These are phyloP conservation scores for Dolichopus griseipennis DNA, from an alignment of 2,888 invertebrate genomes.

Conservation along the genomic window DNA sequence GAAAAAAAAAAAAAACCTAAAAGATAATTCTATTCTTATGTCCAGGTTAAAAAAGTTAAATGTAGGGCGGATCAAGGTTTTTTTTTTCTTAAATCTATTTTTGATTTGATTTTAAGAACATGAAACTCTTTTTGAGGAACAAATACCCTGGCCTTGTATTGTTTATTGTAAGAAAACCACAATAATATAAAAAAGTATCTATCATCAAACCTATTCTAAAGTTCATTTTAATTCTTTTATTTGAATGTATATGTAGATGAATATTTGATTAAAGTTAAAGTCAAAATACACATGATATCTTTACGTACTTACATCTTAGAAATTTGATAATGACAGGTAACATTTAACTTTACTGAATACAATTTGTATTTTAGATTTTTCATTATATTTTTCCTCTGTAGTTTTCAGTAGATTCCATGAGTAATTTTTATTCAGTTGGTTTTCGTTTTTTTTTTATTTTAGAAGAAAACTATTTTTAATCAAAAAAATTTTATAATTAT, in stretches of 20 bases:
- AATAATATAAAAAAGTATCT: background rate
- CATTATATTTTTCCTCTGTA: background rate
- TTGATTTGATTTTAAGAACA: constrained; percentile 1
- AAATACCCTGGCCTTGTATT: background rate
- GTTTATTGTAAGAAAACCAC: background rate
- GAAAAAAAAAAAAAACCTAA: background rate
- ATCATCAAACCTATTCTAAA: background rate
- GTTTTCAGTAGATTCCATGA: background rate
- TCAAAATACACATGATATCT: no score
- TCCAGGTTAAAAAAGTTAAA: constrained; percentile 1
- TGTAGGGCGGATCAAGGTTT: background rate
- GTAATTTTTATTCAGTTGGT: no score
- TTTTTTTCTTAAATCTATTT: background rate
- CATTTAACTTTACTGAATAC: background rate
- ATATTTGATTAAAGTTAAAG: no score
- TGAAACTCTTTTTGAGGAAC: background rate
- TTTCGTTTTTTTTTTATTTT: no score
- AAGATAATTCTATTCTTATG: background rate
- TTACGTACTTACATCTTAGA: background rate
- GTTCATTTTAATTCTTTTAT: no score
- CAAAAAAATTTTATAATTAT: background rate
- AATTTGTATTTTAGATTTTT: background rate
- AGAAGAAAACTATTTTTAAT: no score
- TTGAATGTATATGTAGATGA: no score
- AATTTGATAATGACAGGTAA: background rate